These are phyloP conservation scores for Drosophila setifemur DNA, from an alignment of 1,140 invertebrate genomes.

Conservation along the genomic window DNA sequence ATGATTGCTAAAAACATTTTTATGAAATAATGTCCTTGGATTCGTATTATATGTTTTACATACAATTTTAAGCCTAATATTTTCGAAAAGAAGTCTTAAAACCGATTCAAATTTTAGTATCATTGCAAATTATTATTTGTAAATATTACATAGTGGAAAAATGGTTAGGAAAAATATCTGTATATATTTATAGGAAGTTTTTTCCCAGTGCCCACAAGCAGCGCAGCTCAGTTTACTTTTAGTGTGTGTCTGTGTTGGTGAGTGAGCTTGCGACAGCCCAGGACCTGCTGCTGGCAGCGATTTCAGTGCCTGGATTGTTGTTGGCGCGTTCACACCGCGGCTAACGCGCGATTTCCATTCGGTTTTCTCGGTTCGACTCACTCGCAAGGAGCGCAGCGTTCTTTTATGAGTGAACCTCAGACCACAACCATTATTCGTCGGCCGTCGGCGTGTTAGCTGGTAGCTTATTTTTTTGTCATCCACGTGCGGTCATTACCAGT, in stretches of 20 bases:
- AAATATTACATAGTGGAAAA: no score
- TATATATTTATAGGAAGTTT: no score
- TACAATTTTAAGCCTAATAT: no score
- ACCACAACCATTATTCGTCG: constrained; percentile 6
- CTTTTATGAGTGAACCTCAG: constrained; percentile 31
- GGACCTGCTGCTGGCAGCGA: constrained; percentile 44
- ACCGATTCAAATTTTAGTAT: no score
- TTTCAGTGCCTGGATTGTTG: constrained; percentile 81
- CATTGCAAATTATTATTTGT: no score
- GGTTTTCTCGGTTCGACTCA: constrained; percentile 25
- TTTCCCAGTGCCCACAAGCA: constrained; percentile 3
- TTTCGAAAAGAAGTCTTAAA: no score
- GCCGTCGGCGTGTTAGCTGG: constrained; percentile 20
- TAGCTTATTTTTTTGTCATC: constrained; percentile 32
- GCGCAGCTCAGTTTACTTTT: constrained; percentile 6
- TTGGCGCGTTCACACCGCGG: constrained; percentile 70
- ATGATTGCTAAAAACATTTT: no score
- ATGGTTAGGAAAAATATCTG: no score
- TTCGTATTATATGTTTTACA: no score
- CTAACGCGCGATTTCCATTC: constrained; percentile 40
- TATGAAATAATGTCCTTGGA: no score
- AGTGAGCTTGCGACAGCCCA: constrained; percentile 43
- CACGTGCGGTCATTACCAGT: constrained; percentile 60
- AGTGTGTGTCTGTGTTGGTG: constrained; percentile 28
- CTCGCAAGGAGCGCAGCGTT: constrained; percentile 18